Percentiles rank a stretch among this genome's conserved stretches.
phyloP scores from a whole-genome alignment of 2,113 vertebrate species.

The Mugil cephalus region DNA sequence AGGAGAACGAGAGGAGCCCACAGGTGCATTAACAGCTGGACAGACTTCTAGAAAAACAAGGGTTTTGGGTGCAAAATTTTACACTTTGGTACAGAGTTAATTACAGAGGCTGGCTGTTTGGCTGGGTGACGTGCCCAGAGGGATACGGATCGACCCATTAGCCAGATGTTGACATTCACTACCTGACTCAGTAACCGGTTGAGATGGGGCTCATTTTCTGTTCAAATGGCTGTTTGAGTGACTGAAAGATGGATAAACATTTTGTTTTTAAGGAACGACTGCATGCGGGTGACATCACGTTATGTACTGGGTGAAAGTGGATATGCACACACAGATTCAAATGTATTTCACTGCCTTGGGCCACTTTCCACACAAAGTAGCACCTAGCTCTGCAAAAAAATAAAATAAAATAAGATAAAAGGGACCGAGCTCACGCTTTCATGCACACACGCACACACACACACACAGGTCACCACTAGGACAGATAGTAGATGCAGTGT shows the following conservation, averaged over 20 bases:
- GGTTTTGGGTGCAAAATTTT: slow-evolving; percentile 25
- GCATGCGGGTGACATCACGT: background rate
- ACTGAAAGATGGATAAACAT: slow-evolving; percentile 6
- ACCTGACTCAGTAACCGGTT: slow-evolving; percentile 41
- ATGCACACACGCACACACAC: slow-evolving; percentile 1
- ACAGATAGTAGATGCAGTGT: slow-evolving; percentile 40
- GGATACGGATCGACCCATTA: slow-evolving; percentile 32
- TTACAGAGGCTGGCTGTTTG: slow-evolving; percentile 8
- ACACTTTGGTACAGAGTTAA: slow-evolving; percentile 24
- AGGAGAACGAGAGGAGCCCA: slow-evolving; percentile 25
- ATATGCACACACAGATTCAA: background rate
- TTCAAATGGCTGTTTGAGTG: slow-evolving; percentile 1
- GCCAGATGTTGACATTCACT: slow-evolving; percentile 21
- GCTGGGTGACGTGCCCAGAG: slow-evolving; percentile 7
- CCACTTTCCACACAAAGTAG: slow-evolving; percentile 2
- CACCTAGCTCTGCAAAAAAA: no score
- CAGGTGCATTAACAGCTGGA: slow-evolving; percentile 41
- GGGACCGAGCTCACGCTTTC: background rate
- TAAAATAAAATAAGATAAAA: background rate
- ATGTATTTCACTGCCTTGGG: slow-evolving; percentile 11
- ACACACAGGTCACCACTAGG: background rate
- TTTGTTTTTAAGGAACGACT: slow-evolving; percentile 2
- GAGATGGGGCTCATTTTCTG: slow-evolving; percentile 3
- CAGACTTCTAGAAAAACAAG: slow-evolving; percentile 1
- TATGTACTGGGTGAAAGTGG: background rate